Base-by-base conservation (phyloP, 2,113 vertebrate species). In the Malurus melanocephalus region DNA sequence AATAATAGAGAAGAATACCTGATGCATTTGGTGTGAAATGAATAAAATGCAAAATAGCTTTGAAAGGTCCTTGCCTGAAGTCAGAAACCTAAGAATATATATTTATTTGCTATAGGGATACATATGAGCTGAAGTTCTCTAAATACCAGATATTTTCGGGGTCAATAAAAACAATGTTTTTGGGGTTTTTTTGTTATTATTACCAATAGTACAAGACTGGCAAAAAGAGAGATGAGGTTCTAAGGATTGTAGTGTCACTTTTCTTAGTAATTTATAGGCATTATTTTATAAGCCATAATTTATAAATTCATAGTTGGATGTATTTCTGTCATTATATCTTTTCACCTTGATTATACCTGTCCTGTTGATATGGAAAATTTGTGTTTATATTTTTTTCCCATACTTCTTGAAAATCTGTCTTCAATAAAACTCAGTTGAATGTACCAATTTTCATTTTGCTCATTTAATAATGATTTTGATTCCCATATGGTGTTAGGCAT, bases 11-110 rank as follows among this genome's bases (percentile, higher is more conserved):
- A 65, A 88, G 53, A 92, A 93, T 94, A 96, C 82, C 51, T 95
- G 86, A 94, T 90, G 91, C 86, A 89, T 64, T 88, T 95, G 55
- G 62, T 94, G 68, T 96, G 91, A 96, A 96, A 96, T 93, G 75
- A 96, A 87, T 82, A 93, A 96, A 94, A 95, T 95, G 85, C 86
- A 93, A 93, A 96, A 73, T 27, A 92, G 35, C 30, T 92, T 93
- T 96, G 72, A 92, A 95, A 94, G 32, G 21, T 75, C 38, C 61
- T 95, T 95, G 88, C 81, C 83, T 89, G 35, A 93, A 93, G 81
- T 95, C 24, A 91, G 75, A 88, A 88, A 88, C 53, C 66, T 56
- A 88, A 95, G 78, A 94, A 72, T 20, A 88, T 33, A 18, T 82
- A 75, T 82, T 91, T 46, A 38, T 93, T 95, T 81, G 13, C 23